Percentiles rank a stretch among this genome's conserved stretches.
phyloP scores from a whole-genome alignment of 2,113 vertebrate species.

The Hipposideros armiger region DNA sequence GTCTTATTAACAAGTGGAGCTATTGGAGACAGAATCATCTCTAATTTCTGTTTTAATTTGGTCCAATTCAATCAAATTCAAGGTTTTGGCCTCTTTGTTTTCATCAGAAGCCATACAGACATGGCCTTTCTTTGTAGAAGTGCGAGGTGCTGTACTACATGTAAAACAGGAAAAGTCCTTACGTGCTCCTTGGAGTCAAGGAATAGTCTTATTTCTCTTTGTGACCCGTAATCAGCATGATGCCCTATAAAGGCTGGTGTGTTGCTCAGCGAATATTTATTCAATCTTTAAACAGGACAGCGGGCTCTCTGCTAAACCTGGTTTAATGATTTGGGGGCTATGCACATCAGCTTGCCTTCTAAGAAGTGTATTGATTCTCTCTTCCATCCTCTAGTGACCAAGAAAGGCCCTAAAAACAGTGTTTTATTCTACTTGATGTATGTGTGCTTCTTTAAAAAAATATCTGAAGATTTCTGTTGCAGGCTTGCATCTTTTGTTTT shows the following conservation, averaged over 20 bases:
- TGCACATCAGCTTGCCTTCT: not conserved
- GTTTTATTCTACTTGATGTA: not conserved
- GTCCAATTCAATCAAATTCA: not conserved
- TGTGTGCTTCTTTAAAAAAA: not conserved
- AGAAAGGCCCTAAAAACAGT: not conserved
- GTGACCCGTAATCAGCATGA: not conserved
- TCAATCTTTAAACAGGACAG: constrained; percentile 38
- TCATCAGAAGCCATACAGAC: not conserved
- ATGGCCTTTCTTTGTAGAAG: not conserved
- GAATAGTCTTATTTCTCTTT: not conserved
- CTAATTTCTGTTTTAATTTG: constrained; percentile 51
- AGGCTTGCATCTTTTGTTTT: not conserved
- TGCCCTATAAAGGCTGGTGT: not conserved
- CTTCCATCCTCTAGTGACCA: not conserved
- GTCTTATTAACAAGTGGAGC: not conserved
- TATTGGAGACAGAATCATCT: constrained; percentile 20
- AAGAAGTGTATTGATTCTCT: not conserved
- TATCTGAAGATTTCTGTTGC: not conserved
- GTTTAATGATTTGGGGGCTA: not conserved
- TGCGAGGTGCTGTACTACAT: too few species aligned
- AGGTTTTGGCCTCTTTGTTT: not conserved
- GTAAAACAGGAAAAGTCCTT: not conserved
- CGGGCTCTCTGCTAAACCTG: not conserved
- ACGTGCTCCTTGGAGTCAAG: not conserved
- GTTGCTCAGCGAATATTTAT: not conserved